Conservation (phyloP, 1,140 invertebrate species). For the Danaus melanippus region DNA sequence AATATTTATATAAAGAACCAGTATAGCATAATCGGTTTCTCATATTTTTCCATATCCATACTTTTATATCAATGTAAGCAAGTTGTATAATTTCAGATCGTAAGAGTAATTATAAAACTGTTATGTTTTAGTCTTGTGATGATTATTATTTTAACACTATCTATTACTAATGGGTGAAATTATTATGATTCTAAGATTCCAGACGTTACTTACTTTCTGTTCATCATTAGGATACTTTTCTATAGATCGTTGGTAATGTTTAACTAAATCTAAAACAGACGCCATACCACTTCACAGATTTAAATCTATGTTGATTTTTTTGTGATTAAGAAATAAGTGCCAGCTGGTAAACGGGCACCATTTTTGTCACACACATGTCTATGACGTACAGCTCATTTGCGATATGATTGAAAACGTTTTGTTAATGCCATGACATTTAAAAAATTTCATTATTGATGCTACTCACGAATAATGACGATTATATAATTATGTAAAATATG, state of each 20-base stretch:
- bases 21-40: too few relatives aligned
- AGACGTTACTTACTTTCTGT: conserved; percentile 70
- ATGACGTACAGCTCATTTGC: conserved; percentile 27
- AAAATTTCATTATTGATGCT: conserved; percentile 6
- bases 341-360: conserved; percentile 68
- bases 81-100: too few relatives aligned
- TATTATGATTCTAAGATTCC: neutral
- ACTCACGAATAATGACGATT: conserved; percentile 6
- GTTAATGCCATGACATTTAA: conserved; percentile 16
- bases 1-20: too few relatives aligned
- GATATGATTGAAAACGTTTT: conserved; percentile 8
- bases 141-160: neutral
- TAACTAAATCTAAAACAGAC: conserved; percentile 62
- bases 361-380: conserved; percentile 58
- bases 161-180: conserved; percentile 8
- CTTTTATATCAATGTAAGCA: too few relatives aligned
- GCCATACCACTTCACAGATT: conserved; percentile 48
- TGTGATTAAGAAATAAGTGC: conserved; percentile 51
- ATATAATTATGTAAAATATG: too few relatives aligned
- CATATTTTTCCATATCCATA: too few relatives aligned
- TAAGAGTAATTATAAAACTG: too few relatives aligned
- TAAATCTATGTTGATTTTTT: conserved; percentile 35
- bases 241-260: conserved; percentile 78
- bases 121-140: too few relatives aligned
- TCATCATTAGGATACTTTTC: conserved; percentile 75